Conservation (phyloP, 2,797 vertebrate species). For the Enteromius paludinosus region DNA sequence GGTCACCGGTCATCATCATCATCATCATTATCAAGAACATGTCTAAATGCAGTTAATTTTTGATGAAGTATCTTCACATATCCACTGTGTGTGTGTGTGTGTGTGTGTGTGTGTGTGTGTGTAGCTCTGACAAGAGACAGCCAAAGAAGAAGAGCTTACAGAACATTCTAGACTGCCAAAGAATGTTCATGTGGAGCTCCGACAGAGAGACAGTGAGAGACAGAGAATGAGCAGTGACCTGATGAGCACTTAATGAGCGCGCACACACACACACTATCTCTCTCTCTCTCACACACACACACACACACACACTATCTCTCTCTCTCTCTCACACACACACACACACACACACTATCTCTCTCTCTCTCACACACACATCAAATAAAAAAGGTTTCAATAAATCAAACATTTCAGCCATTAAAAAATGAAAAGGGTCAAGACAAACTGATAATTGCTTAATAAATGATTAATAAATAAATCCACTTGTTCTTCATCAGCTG, state of each 20-base stretch:
- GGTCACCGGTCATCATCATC: too few species aligned
- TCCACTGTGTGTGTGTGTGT: background rate
- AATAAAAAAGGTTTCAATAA: too few species aligned
- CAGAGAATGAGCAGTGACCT: conserved; percentile 3
- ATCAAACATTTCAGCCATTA: too few species aligned
- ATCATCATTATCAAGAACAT: background rate
- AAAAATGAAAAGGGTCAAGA: too few species aligned
- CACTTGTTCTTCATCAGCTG: too few species aligned
- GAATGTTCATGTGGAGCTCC: conserved; percentile 25
- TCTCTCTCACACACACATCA: background rate
- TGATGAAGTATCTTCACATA: background rate
- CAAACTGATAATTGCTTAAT: too few species aligned
- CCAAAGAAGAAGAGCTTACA: background rate
- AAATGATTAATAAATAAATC: too few species aligned
- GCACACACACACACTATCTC: background rate
- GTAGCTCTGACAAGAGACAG: background rate
- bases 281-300: background rate
- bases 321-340: background rate
- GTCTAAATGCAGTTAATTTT: background rate
- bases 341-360: too few species aligned
- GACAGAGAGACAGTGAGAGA: conserved; percentile 8
- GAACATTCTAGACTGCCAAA: background rate
- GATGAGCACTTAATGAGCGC: background rate
- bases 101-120: too few species aligned
- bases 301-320: too few species aligned